Percentiles rank a stretch among this genome's conserved stretches.
phyloP scores from a whole-genome alignment of 2,113 vertebrate genomes.

The Cebidichthys violaceus region DNA sequence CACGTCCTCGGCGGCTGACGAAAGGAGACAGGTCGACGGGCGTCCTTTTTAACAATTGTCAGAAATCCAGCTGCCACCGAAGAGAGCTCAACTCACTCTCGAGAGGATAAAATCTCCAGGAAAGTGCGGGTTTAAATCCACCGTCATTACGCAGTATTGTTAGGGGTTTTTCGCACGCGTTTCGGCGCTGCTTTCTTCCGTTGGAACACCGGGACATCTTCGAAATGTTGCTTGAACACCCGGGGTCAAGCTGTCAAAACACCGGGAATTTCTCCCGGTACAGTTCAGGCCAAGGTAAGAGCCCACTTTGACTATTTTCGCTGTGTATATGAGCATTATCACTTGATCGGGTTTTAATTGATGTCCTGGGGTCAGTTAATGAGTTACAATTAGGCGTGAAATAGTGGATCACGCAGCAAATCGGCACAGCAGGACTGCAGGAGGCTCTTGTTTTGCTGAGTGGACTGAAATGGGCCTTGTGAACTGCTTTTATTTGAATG shows the following conservation, averaged over 20 bases:
- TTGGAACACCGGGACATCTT: constrained; percentile 27
- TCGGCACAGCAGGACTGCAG: constrained; percentile 29
- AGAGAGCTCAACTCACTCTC: constrained; percentile 1
- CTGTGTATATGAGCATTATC: not conserved
- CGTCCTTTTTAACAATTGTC: constrained; percentile 24
- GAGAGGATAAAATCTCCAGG: constrained; percentile 56
- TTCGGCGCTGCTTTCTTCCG: constrained; percentile 15
- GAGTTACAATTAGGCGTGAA: constrained; percentile 44
- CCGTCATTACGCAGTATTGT: not conserved
- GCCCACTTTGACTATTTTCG: fast-evolving
- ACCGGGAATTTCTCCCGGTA: constrained; percentile 83
- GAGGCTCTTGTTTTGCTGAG: not conserved
- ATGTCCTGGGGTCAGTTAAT: constrained; percentile 15
- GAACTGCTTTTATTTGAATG: not conserved
- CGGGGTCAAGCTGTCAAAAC: constrained; percentile 86
- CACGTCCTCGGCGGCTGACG: constrained; percentile 25
- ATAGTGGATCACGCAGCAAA: constrained; percentile 34
- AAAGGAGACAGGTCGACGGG: constrained; percentile 27
- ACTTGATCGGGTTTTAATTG: not conserved
- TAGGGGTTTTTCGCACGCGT: not conserved
- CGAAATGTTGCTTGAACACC: constrained; percentile 86
- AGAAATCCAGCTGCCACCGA: constrained; percentile 17
- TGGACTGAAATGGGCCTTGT: constrained; percentile 26
- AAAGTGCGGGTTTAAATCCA: constrained; percentile 4
- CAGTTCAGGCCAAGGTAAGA: constrained; percentile 85